These are phyloP conservation scores for Paralichthys olivaceus DNA, from an alignment of 2,113 vertebrate species.

Conservation along the genomic window DNA sequence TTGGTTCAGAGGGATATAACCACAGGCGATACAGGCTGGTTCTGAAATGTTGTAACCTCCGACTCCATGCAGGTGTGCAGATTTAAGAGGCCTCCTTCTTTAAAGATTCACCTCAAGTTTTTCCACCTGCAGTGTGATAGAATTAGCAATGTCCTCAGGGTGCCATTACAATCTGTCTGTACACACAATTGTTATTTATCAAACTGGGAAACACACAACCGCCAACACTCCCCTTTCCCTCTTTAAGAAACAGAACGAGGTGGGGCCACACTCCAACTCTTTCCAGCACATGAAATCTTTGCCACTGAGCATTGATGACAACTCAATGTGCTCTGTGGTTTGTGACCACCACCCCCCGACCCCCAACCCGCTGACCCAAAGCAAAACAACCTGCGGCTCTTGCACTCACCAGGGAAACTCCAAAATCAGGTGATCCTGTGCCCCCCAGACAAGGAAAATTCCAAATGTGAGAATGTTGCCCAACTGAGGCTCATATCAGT, in stretches of 20 bases:
- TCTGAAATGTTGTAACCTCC: slow-evolving; percentile 37
- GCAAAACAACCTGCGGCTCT: slow-evolving; percentile 46
- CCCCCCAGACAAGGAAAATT: slow-evolving; percentile 8
- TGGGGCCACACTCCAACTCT: slow-evolving; percentile 9
- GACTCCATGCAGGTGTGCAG: slow-evolving; percentile 62
- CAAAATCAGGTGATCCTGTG: slow-evolving; percentile 44
- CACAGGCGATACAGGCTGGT: slow-evolving; percentile 32
- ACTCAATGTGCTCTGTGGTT: slow-evolving; percentile 41
- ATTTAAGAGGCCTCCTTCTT: slow-evolving; percentile 73
- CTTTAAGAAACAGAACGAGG: slow-evolving; percentile 26
- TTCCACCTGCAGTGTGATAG: slow-evolving; percentile 53
- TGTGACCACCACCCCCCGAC: slow-evolving; percentile 17
- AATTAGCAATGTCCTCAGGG: slow-evolving; percentile 41
- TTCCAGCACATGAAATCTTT: slow-evolving; percentile 17
- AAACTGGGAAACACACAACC: slow-evolving; percentile 42
- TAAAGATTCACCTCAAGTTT: slow-evolving; percentile 59
- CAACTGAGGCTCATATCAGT: slow-evolving; percentile 38
- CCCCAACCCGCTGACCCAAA: slow-evolving; percentile 27
- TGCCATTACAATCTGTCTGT: slow-evolving; percentile 49
- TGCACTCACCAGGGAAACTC: slow-evolving; percentile 33
- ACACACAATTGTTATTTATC: slow-evolving; percentile 53
- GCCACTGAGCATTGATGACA: slow-evolving; percentile 37
- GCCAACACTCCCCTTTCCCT: slow-evolving; percentile 11
- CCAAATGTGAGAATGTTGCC: slow-evolving; percentile 17
- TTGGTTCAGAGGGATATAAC: slow-evolving; percentile 38